Evolutionary conservation across 2,113 vertebrate genomes (phyloP).

Genomic region (Nannospalax galili): DNA sequence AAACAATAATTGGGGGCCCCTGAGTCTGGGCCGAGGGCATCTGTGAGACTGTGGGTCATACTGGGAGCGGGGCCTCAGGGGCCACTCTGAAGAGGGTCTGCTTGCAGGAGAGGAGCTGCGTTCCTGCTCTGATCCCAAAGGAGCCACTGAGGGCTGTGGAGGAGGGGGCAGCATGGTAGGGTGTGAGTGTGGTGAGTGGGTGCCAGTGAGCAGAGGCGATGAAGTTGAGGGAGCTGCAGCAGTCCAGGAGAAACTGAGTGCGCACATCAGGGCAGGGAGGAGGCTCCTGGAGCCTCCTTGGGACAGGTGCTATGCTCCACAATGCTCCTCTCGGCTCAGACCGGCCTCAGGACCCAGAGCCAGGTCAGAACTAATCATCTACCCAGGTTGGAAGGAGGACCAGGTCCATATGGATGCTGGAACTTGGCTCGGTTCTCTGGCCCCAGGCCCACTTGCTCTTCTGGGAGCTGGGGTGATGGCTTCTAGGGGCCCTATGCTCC

Average conservation of each 20-base stretch:
- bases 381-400: background rate
- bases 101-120: background rate
- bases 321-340: too few species aligned
- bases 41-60: accelerated
- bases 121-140: background rate
- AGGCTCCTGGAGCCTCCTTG: background rate
- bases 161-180: accelerated
- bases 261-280: accelerated
- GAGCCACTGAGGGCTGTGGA: too few species aligned
- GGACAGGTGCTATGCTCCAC: accelerated
- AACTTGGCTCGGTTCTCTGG: background rate
- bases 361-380: too few species aligned
- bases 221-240: background rate
- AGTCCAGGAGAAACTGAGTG: background rate
- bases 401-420: background rate
- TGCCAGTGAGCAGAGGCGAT: accelerated
- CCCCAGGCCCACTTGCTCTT: background rate
- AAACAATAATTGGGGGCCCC: background rate
- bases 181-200: background rate
- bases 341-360: background rate
- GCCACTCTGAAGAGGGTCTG: accelerated
- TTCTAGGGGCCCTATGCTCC: accelerated
- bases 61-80: background rate
- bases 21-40: too few species aligned
- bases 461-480: background rate